These are phyloP conservation scores for Danio choprae DNA, from an alignment of 2,797 vertebrate species.

Conservation along the genomic window DNA sequence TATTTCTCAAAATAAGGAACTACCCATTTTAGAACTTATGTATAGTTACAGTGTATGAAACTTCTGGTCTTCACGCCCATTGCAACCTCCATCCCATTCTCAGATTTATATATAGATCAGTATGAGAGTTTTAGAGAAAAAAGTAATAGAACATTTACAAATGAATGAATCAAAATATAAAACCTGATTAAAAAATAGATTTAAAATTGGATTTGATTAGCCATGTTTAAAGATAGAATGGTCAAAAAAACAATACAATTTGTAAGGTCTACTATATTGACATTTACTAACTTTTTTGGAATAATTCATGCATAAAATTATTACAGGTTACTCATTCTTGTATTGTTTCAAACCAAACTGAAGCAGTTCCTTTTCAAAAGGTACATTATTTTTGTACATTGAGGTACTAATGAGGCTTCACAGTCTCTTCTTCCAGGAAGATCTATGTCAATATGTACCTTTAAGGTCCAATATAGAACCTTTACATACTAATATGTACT, in stretches of 20 bases:
- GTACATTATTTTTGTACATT: too few species aligned
- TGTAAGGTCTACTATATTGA: background rate
- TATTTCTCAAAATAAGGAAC: constrained; percentile 17
- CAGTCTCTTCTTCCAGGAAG: too few species aligned
- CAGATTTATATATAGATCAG: background rate
- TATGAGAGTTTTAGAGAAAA: background rate
- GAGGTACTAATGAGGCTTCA: too few species aligned
- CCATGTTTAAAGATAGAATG: background rate
- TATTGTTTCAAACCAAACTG: too few species aligned
- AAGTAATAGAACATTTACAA: background rate
- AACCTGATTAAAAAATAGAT: too few species aligned
- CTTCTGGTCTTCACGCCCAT: constrained; percentile 4
- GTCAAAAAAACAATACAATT: background rate
- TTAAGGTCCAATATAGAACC: too few species aligned
- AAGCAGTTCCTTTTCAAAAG: too few species aligned
- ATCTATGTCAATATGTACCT: too few species aligned
- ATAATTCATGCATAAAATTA: background rate
- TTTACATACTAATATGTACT: too few species aligned
- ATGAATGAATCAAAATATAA: background rate
- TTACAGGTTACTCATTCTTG: background rate
- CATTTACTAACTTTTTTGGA: background rate
- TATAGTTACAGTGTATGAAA: background rate
- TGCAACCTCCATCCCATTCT: background rate
- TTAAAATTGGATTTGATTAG: background rate
- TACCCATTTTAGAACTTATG: background rate